Evolutionary conservation across 2,888 invertebrate genomes (phyloP).

Genomic region (Amphipoea oculea): DNA sequence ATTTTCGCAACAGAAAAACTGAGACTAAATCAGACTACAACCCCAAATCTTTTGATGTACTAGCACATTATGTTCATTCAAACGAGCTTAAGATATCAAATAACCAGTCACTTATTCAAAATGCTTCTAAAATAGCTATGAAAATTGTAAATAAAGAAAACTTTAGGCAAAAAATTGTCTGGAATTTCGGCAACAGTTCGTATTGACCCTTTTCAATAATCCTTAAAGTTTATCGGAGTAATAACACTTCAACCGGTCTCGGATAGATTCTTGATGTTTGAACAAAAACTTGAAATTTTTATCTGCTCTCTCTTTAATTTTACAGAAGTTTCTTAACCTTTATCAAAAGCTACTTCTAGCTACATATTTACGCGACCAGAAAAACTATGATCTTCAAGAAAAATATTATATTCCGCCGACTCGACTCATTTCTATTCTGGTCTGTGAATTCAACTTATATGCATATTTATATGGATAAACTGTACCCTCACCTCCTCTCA

Average conservation of each 20-base stretch:
- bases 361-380: conserved; percentile 15
- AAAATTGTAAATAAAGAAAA: conserved; percentile 37
- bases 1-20: not conserved
- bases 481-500: conserved; percentile 61
- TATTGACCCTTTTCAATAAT: conserved; percentile 36
- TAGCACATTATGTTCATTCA: not conserved
- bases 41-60: not conserved
- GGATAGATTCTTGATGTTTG: conserved; percentile 37
- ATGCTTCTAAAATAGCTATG: conserved; percentile 26
- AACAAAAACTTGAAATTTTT: conserved; percentile 37
- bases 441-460: conserved; percentile 33
- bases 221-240: conserved; percentile 45
- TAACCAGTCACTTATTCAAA: conserved; percentile 25
- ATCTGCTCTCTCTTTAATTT: conserved; percentile 16
- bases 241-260: conserved; percentile 41
- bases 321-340: conserved; percentile 17
- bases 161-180: conserved; percentile 22
- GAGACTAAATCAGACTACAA: not conserved
- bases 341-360: conserved; percentile 1
- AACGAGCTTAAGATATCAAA: not conserved
- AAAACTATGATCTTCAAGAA: not conserved
- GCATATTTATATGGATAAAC: conserved; percentile 37
- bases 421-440: conserved; percentile 30
- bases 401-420: not conserved
- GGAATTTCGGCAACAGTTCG: conserved; percentile 33